Percentiles rank a stretch among this genome's conserved stretches.
Evolutionary conservation across 2,888 invertebrate genomes (phyloP).

Genomic region (Drosophila conformis): DNA sequence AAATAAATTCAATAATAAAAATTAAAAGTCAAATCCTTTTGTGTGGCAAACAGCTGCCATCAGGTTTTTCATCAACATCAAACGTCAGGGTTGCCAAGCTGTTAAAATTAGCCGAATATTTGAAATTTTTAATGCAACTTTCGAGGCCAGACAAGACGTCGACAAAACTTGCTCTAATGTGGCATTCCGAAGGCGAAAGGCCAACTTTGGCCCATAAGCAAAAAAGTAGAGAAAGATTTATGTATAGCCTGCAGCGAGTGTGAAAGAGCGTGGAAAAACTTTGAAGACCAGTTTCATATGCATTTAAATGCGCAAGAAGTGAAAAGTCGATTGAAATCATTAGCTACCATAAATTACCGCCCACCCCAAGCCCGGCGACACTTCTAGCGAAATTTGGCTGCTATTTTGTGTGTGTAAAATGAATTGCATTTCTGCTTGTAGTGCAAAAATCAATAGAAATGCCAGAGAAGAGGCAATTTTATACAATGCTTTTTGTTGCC

Average conservation of each 20-base stretch:
- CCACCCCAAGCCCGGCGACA: conserved; percentile 38
- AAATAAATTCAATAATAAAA: conserved; percentile 78
- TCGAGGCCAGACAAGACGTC: conserved; percentile 60
- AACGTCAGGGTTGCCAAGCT: conserved; percentile 13
- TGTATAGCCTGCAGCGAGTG: conserved; percentile 33
- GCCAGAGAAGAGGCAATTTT: conserved; percentile 38
- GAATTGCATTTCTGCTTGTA: conserved; percentile 70
- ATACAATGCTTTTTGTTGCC: conserved; percentile 55
- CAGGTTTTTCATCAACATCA: conserved; percentile 54
- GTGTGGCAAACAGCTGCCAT: conserved; percentile 63
- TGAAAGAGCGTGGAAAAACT: conserved; percentile 30
- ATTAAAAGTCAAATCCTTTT: conserved; percentile 71
- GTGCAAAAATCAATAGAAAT: conserved; percentile 80
- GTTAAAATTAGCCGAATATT: conserved; percentile 22
- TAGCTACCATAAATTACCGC: conserved; percentile 70
- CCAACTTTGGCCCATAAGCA: conserved; percentile 25
- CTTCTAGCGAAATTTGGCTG: conserved; percentile 38
- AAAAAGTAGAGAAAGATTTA: conserved; percentile 40
- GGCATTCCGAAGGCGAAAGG: conserved; percentile 28
- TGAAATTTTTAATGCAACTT: conserved; percentile 49
- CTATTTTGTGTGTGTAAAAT: conserved; percentile 63
- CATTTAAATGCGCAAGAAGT: conserved; percentile 22
- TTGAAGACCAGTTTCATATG: conserved; percentile 11
- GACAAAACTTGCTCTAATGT: conserved; percentile 46
- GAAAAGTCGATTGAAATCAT: conserved; percentile 56